Evolutionary conservation across 2,113 vertebrate species (phyloP), one percentile per base, ranked within the genome.

Genomic region (Corynorhinus townsendii): DNA sequence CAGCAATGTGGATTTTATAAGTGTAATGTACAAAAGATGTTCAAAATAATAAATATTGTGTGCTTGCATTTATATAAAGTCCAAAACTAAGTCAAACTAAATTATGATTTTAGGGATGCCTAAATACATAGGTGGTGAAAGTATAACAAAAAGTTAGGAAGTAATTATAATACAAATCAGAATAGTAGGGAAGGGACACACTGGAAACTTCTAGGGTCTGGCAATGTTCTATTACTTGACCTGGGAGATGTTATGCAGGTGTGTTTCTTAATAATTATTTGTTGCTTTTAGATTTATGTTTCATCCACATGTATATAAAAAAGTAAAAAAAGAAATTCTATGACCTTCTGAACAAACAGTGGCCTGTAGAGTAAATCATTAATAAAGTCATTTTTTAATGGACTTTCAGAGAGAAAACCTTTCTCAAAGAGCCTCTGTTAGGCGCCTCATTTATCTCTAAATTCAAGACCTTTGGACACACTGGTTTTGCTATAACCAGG

Each of bases 361-460:
- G 54, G 26, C 77, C 56, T 12, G 17, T 0, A 76, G 68, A 97
- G 11, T 62, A 93, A 84, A 71, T 95, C 79, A 95, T 88, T 56
- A 0, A 11, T 85, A 76, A 90, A 77, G 66, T 72, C 45, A 73
- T 16, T 86, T 59, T 95, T 56, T 93, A 88, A 82, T 83, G 86
- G 20, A 35, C 90, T 86, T 93, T 26, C 72, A 93, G 71, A 43
- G 62, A 69, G 89, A 96, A 90, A 82, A 26, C 0, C 22, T 89
- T 52, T 8, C 54, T 40, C 43, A 77, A 84, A 81, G 49, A 93
- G 92, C 28, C 24, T 19, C 82, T 94, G 54, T 66, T 90, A 89
- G 56, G 16, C 71, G 73, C 43, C 40, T 95, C 72, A 90, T 86
- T 97, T 35, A 77, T 66, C 52, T 96, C 89, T 59, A 91, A 90